Evolutionary conservation across 1,140 invertebrate genomes (phyloP).

Genomic region (Pygmarrhopalites habei): DNA sequence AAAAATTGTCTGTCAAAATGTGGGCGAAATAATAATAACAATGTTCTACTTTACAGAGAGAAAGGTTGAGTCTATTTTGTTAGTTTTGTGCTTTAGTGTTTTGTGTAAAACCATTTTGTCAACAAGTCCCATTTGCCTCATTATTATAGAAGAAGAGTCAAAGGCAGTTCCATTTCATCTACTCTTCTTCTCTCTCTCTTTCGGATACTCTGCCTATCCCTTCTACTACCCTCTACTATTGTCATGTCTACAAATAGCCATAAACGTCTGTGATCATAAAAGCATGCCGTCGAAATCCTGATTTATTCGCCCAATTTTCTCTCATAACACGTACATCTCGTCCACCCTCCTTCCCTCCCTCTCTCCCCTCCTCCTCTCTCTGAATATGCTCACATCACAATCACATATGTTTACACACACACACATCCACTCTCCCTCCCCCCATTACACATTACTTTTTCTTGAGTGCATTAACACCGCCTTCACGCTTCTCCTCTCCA

Average conservation of each 20-base stretch:
- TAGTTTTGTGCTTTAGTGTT: no score
- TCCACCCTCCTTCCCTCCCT: background rate
- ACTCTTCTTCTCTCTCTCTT: no score
- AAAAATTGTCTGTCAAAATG: no score
- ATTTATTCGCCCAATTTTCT: slow-evolving; percentile 17
- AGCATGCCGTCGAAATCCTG: slow-evolving; percentile 17
- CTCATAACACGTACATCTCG: background rate
- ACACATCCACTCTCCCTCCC: background rate
- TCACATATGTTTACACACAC: background rate
- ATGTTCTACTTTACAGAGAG: no score
- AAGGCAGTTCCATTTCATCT: background rate
- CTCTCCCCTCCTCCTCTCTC: background rate
- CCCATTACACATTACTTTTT: slow-evolving; percentile 6
- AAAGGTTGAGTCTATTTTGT: no score
- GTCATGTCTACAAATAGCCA: slow-evolving; percentile 11
- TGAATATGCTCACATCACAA: background rate
- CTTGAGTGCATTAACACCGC: slow-evolving; percentile 1
- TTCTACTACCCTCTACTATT: background rate
- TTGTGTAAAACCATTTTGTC: background rate
- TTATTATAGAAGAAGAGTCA: background rate
- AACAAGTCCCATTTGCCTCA: slow-evolving; percentile 4
- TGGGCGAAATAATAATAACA: no score
- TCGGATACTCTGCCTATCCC: no score
- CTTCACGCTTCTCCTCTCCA: no score
- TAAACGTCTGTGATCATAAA: slow-evolving; percentile 16